Conservation (phyloP, 1,140 invertebrate species). For the Dendroctonus ponderosae region DNA sequence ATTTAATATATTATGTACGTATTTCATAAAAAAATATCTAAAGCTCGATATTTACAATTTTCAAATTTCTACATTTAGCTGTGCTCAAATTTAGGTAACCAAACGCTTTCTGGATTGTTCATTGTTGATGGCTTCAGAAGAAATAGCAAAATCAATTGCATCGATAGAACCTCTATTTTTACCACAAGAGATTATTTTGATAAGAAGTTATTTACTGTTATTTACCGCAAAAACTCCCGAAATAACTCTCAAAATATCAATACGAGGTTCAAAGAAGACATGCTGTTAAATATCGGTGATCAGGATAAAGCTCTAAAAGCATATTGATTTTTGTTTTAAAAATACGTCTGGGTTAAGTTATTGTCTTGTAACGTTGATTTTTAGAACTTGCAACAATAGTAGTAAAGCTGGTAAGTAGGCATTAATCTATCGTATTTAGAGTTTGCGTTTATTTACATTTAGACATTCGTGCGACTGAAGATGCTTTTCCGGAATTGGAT, state of each 20-base stretch:
- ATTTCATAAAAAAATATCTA: constrained; percentile 35
- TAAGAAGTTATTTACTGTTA: too few species aligned
- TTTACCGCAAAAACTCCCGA: too few species aligned
- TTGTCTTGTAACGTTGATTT: constrained; percentile 33
- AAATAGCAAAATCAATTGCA: constrained; percentile 1
- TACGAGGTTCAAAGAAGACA: too few species aligned
- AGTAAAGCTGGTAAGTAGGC: constrained; percentile 19
- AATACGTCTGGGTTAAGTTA: constrained; percentile 25
- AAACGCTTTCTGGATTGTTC: constrained; percentile 16
- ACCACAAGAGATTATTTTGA: background rate
- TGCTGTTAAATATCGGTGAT: too few species aligned
- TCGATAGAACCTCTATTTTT: too few species aligned
- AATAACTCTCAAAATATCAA: background rate
- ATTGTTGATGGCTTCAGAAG: constrained; percentile 1
- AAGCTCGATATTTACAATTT: constrained; percentile 29
- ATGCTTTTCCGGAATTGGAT: too few species aligned
- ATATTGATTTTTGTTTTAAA: constrained; percentile 31
- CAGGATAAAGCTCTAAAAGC: constrained; percentile 27
- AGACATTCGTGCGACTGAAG: too few species aligned
- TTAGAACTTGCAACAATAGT: constrained; percentile 24
- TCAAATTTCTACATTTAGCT: constrained; percentile 18
- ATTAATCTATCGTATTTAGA: constrained; percentile 6
- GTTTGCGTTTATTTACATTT: constrained; percentile 14
- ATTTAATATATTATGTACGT: constrained; percentile 22
- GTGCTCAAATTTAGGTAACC: constrained; percentile 30